Base-by-base conservation (phyloP, 1,140 invertebrate species). In the Papilio glaucus region DNA sequence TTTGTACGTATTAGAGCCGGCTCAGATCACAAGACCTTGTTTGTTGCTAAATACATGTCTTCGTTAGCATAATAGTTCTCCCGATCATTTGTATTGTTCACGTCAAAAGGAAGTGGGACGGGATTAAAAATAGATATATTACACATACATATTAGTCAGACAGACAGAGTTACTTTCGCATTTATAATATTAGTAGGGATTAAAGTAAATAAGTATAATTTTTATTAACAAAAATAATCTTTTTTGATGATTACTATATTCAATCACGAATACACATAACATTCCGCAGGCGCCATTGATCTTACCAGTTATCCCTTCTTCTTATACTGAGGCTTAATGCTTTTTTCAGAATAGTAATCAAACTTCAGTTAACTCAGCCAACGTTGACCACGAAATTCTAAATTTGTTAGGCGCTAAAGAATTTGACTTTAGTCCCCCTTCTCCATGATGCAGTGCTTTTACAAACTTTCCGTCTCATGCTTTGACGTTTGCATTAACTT, bases 401-500 rank as follows among this genome's bases (percentile, higher is more conserved):
- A 57, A 26, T 57, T 57, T 57, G 49, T 57, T 26, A 26, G 49
- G 49, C 21, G 21, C 18, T 57, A 57, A 53, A 57, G 18, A 57
- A 57, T 57, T 57, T 57, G 21, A 57, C 18, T 57, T 57, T 12
- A 57, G 10, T n/a, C n/a, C 10, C 49, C 24, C 49, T 57, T 57
- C 49, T 57, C 24, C 21, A 26, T 24, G 49, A 57, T 57, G 49
- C 49, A 57, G 49, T 10, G 49, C 49, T 57, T 57, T 57, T 24
- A 10, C 21, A 26, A 57, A 57, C 49, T 57, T 57, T 57, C 21
- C 49, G 49, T 24, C 49, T 57, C 21, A 57, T 57, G 21, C 49
- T 57, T 57, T 57, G 49, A 57, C 49, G 49, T 57, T 57, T 57
- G 49, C 49, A 10, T 57, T 57, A 57, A 57, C 49, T 57, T 57